Evolutionary conservation across 1,140 invertebrate species (phyloP).

Genomic region (Drosophila busckii): DNA sequence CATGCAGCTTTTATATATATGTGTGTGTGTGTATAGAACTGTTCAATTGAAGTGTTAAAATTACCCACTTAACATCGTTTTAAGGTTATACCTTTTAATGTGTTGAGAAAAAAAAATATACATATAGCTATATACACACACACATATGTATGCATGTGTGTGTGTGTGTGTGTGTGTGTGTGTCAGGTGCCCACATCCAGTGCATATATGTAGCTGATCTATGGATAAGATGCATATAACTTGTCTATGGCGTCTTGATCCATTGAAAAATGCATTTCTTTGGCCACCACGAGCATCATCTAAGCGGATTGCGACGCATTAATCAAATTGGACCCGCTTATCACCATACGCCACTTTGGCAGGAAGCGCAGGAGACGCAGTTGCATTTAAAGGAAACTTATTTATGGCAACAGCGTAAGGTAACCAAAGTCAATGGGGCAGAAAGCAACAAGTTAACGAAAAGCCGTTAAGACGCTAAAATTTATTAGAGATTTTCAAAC

Average conservation of each 20-base stretch:
- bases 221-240: slow-evolving; percentile 24
- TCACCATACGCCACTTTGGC: slow-evolving; percentile 24
- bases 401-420: slow-evolving; percentile 51
- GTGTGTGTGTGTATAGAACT: slow-evolving; percentile 48
- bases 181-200: no score
- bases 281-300: slow-evolving; percentile 61
- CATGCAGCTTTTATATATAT: slow-evolving; percentile 1
- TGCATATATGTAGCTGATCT: no score
- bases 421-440: no score
- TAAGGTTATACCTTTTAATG: slow-evolving; percentile 67
- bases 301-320: slow-evolving; percentile 60
- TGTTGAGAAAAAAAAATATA: slow-evolving; percentile 32
- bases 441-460: no score
- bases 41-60: slow-evolving; percentile 75
- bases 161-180: no score
- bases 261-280: slow-evolving; percentile 62
- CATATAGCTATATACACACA: background rate
- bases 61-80: slow-evolving; percentile 70
- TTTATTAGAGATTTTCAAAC: no score
- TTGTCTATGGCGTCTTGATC: slow-evolving; percentile 17
- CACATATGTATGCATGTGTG: slow-evolving; percentile 8
- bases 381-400: slow-evolving; percentile 46
- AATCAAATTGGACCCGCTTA: slow-evolving; percentile 29
- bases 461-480: no score
- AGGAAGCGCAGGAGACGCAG: slow-evolving; percentile 38